phyloP scores from a whole-genome alignment of 2,888 invertebrate genomes.

The Palloptera scutellata region DNA sequence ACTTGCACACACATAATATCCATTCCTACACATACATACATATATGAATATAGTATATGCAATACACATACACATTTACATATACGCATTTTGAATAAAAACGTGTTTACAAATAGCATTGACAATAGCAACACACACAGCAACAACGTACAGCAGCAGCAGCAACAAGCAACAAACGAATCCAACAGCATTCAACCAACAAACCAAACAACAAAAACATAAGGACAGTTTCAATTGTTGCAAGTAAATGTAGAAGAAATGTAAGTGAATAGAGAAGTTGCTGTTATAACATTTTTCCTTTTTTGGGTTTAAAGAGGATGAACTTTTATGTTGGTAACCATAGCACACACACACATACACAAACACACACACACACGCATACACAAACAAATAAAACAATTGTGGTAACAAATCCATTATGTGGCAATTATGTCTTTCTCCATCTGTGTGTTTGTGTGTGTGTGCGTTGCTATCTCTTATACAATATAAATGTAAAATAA shows the following conservation, averaged over 20 bases:
- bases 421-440: slow-evolving; percentile 49
- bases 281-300: too few species aligned
- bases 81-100: neutral
- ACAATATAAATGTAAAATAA: slow-evolving; percentile 9
- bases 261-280: too few species aligned
- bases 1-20: slow-evolving; percentile 16
- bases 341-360: slow-evolving; percentile 6
- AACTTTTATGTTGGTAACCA: slow-evolving; percentile 4
- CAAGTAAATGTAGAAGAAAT: too few species aligned
- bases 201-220: neutral
- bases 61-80: neutral
- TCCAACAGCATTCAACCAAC: neutral
- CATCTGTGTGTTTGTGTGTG: slow-evolving; percentile 10
- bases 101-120: neutral
- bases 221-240: too few species aligned
- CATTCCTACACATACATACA: slow-evolving; percentile 16
- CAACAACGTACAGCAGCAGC: neutral
- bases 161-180: neutral
- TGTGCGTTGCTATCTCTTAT: slow-evolving; percentile 3
- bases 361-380: slow-evolving; percentile 23
- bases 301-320: slow-evolving; percentile 12
- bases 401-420: slow-evolving; percentile 55
- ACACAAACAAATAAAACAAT: slow-evolving; percentile 28
- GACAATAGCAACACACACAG: neutral
- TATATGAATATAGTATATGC: neutral